These are phyloP conservation scores for Idaea straminata DNA, from an alignment of 2,888 invertebrate genomes.

Conservation along the genomic window DNA sequence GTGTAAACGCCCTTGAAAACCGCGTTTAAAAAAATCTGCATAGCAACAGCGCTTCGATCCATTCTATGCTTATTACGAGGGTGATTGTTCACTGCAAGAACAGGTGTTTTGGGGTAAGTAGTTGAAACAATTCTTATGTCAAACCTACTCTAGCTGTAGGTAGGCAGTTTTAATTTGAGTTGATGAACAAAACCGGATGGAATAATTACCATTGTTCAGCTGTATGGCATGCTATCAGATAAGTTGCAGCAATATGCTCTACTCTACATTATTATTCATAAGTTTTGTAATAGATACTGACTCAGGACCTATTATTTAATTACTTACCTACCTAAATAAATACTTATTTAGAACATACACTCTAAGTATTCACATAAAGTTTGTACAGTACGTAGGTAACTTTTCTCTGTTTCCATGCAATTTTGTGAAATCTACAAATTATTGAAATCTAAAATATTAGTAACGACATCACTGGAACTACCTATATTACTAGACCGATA, in stretches of 20 bases:
- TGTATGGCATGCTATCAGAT: not conserved
- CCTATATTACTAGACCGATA: no score
- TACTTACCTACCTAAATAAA: no score
- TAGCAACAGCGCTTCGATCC: slow-evolving; percentile 72
- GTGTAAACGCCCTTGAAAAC: slow-evolving; percentile 74
- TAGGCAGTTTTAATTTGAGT: not conserved
- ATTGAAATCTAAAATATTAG: no score
- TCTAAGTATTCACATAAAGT: no score
- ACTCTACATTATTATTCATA: slow-evolving; percentile 17
- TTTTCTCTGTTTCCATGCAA: no score
- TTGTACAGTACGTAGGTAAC: no score
- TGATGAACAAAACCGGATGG: not conserved
- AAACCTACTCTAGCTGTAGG: slow-evolving; percentile 7
- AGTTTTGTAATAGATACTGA: not conserved
- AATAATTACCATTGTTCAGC: not conserved
- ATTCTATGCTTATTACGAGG: slow-evolving; percentile 54
- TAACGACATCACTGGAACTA: no score
- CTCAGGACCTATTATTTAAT: no score
- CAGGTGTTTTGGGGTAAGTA: slow-evolving; percentile 64
- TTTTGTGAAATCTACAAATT: no score
- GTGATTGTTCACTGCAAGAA: slow-evolving; percentile 43
- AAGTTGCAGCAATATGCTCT: slow-evolving; percentile 4
- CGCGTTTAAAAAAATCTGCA: slow-evolving; percentile 67
- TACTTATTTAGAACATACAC: no score
- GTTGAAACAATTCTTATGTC: slow-evolving; percentile 2